Evolutionary conservation across 2,797 vertebrate species (phyloP).

Genomic region (Peromyscus eremicus): DNA sequence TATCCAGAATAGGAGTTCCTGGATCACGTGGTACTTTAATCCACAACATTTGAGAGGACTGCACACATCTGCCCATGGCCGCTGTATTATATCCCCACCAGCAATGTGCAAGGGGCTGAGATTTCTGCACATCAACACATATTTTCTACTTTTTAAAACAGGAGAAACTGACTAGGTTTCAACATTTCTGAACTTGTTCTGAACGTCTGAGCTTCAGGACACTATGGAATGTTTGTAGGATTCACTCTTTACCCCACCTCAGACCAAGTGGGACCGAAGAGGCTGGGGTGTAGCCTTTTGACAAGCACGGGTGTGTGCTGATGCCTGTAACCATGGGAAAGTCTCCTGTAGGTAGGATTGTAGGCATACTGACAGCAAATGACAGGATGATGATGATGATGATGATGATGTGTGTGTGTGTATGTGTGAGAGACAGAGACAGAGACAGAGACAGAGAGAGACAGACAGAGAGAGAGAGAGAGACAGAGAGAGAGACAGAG

Average conservation of each 20-base stretch:
- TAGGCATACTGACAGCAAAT: rapidly evolving
- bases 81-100: not conserved
- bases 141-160: not conserved
- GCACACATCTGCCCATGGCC: not conserved
- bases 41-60: not conserved
- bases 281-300: not conserved
- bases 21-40: not conserved
- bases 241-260: not conserved
- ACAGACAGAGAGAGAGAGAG: not conserved
- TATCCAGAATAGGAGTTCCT: not conserved
- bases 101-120: not conserved
- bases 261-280: not conserved
- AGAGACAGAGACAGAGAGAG: not conserved
- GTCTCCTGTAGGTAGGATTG: rapidly evolving
- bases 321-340: not conserved
- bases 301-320: rapidly evolving
- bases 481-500: too few species aligned
- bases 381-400: not conserved
- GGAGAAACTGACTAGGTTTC: not conserved
- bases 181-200: not conserved
- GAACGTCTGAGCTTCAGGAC: not conserved
- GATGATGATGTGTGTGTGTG: too few species aligned
- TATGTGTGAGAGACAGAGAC: not conserved
- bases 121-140: not conserved
- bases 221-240: not conserved